Base-by-base conservation (phyloP, 1,140 invertebrate species). In the Varroa destructor region DNA sequence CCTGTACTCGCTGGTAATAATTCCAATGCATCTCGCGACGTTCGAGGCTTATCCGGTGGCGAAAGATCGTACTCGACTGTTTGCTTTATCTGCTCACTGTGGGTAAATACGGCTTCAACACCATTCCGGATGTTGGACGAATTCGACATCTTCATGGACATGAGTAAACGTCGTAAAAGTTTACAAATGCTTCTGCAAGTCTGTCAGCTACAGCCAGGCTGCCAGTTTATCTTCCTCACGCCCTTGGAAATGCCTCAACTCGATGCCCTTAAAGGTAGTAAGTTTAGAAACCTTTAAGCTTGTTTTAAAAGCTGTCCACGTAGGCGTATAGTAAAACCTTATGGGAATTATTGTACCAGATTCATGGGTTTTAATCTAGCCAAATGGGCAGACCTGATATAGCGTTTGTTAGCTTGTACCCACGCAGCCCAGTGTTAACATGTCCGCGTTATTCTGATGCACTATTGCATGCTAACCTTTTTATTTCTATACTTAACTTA, bases 41-140 rank as follows among this genome's bases (percentile, higher is more conserved):
- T 73, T 2, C 61, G 70, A 71, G 85, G 88, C 73, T 81, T 98
- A 55, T 96, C 92, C 3, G 95, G 95, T 57, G 95, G 95, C 8
- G 95, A 99, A 82, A 84, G 91, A 56, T 96, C 93, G 3, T 98
- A 89, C 81, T 87, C 91, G 0, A 97, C 93, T 0, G 88, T 97
- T 6, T 89, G 91, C 25, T 93, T 98, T 77, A 86, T 99, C 72
- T 85, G 97, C 76, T 85, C 94, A 1, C 81, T 99, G 12, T 98
- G 95, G 95, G 87, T 91, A 56, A 67, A 46, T 67, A 87, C 87
- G 71, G 88, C 91, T 76, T 86, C 89, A 74, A 85, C 90, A 73
- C 95, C 95, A 0, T 97, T 98, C 79, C 89, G 91, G 78, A 93
- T 96, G 78, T 82, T 98, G 57, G 95, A 98, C 79, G 95, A 99